These are phyloP conservation scores for Brachyistius frenatus DNA, from an alignment of 2,113 vertebrate genomes.

Conservation along the genomic window DNA sequence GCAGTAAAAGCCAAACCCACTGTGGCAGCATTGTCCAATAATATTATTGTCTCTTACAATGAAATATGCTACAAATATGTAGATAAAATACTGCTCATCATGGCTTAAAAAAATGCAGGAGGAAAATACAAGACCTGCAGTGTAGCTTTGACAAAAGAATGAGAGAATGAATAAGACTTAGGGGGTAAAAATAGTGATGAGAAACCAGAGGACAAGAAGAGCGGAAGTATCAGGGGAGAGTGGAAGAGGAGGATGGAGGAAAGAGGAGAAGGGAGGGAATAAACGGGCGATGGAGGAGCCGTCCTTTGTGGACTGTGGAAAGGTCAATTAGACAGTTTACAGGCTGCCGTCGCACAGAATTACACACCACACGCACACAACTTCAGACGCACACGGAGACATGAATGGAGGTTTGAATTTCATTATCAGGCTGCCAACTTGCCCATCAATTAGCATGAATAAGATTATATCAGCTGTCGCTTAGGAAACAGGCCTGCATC, in stretches of 20 bases:
- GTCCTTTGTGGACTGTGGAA: conserved; percentile 63
- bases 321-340: conserved; percentile 77
- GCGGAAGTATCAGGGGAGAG: conserved; percentile 16
- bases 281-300: conserved; percentile 6
- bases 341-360: conserved; percentile 30
- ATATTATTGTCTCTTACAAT: no score
- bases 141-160: not conserved
- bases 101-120: no score
- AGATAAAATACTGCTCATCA: no score
- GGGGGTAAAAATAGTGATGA: conserved; percentile 10
- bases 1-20: no score
- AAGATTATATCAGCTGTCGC: conserved; percentile 36
- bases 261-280: conserved; percentile 41
- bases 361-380: conserved; percentile 37
- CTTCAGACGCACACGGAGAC: conserved; percentile 24
- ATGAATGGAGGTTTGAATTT: conserved; percentile 55
- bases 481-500: conserved; percentile 26
- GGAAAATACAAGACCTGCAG: not conserved
- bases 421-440: conserved; percentile 40
- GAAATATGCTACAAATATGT: no score
- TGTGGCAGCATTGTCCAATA: no score
- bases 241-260: conserved; percentile 28
- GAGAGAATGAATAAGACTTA: not conserved
- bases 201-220: conserved; percentile 16
- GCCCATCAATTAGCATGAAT: conserved; percentile 46